Conservation (phyloP, 1,140 invertebrate genomes). For the Panagrolaimus sp. region DNA sequence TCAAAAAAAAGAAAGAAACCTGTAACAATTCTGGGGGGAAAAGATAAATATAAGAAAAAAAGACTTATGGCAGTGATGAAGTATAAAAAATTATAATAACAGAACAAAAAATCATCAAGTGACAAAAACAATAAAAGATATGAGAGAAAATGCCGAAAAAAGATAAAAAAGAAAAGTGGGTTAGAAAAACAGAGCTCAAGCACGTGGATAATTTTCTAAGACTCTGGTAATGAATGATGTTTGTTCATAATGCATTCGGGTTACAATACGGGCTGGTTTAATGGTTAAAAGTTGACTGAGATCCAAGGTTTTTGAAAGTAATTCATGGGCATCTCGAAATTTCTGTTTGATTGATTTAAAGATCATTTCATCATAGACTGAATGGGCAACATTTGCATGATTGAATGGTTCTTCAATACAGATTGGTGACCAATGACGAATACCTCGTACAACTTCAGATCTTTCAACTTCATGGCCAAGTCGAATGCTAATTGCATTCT, state of each 20-base stretch:
- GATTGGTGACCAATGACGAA: conserved; percentile 80
- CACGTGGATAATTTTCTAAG: background rate
- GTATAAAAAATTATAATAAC: too few species aligned
- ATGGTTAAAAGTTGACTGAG: background rate
- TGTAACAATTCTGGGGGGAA: too few species aligned
- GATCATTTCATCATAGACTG: conserved; percentile 77
- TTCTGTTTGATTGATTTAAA: conserved; percentile 75
- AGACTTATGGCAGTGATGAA: too few species aligned
- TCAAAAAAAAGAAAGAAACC: too few species aligned
- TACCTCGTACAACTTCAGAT: conserved; percentile 66
- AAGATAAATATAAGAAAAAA: too few species aligned
- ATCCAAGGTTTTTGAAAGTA: background rate
- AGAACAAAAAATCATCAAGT: too few species aligned
- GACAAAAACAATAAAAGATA: too few species aligned
- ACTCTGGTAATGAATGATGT: background rate
- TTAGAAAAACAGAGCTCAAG: too few species aligned
- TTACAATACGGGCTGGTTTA: background rate
- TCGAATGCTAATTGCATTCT: conserved; percentile 78
- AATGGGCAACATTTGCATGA: conserved; percentile 85
- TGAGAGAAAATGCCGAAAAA: too few species aligned
- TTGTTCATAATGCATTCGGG: conserved; percentile 1
- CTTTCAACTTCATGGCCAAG: conserved; percentile 70
- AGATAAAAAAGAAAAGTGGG: too few species aligned
- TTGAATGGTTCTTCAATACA: conserved; percentile 94
- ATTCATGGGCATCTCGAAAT: conserved; percentile 63